Base-by-base conservation (phyloP, 1,140 invertebrate species). In the Acarapis woodi region DNA sequence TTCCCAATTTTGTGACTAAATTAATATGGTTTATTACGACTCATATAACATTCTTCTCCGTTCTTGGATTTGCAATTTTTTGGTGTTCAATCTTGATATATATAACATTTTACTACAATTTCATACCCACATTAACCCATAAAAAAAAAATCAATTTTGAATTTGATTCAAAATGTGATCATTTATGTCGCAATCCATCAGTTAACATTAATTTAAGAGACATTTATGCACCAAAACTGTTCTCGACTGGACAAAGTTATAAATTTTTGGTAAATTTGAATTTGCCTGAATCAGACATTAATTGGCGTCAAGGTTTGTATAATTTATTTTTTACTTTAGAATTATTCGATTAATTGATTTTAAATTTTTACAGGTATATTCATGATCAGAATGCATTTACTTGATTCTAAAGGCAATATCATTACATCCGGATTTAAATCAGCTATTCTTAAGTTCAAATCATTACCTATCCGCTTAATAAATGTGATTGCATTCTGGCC, bases 231-330 rank as follows among this genome's bases (percentile, higher is more conserved):
- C 23, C 23, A 21, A 19, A 15, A n/a, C 18, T 33, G 1, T 40
- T 40, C 24, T 12, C 16, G 12, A 39, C 25, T 9, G 38, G 38
- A 20, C 38, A 40, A 29, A 15, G 10, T 16, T 40, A 40, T 29
- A n/a, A 16, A 8, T 34, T 40, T 20, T n/a, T 15, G 8, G 19
- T 40, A 19, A 32, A 40, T 12, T 9, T 40, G 21, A 6, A 34
- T 40, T 19, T 40, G 0, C 38, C 38, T 3, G 38, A 40, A 40
- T 34, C 31, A 2, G 38, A 40, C 15, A 26, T 35, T 16, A 40
- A 40, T 30, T 40, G 38, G 38, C 14, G 26, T 28, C 38, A 40
- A 24, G 38, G 38, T 4, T 26, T n/a, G n/a, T n/a, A n/a, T n/a
- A n/a, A n/a, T n/a, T n/a, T n/a, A n/a, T 32, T 12, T 32, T 32